A percentile compares a stretch with the other conserved stretches of the same genome.
Conservation (phyloP, 1,140 invertebrate genomes). For the Alviniconcha marisindica region DNA sequence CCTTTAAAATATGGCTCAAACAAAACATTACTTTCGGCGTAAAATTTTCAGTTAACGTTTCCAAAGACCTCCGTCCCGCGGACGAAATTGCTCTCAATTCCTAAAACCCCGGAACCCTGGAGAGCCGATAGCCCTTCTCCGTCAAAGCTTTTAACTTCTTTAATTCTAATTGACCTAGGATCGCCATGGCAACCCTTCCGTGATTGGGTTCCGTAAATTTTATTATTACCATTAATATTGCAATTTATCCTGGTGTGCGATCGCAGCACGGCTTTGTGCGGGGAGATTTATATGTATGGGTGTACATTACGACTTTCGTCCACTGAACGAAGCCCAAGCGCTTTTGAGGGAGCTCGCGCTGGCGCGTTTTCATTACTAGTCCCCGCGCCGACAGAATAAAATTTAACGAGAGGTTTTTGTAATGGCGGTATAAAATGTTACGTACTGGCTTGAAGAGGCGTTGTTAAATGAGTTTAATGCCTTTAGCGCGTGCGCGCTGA, state of each 20-base stretch:
- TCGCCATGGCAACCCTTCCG: constrained; percentile 42
- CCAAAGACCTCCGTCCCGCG: not conserved
- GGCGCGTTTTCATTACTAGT: constrained; percentile 37
- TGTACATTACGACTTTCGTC: constrained; percentile 36
- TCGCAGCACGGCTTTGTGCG: constrained; percentile 31
- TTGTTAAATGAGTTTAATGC: constrained; percentile 4
- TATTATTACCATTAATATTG: constrained; percentile 45
- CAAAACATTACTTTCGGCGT: constrained; percentile 34
- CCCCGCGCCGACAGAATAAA: too few relatives aligned
- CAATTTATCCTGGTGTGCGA: constrained; percentile 37
- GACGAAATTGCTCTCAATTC: not conserved
- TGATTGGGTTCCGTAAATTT: constrained; percentile 44
- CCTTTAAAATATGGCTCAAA: constrained; percentile 32
- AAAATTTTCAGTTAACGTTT: constrained; percentile 32
- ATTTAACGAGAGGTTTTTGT: too few relatives aligned
- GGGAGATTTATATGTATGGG: constrained; percentile 41
- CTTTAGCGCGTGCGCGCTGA: constrained; percentile 1
- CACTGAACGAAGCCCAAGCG: not conserved
- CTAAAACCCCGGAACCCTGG: not conserved
- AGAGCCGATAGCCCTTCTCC: not conserved
- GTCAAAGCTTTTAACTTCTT: constrained; percentile 38
- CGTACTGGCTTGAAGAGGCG: not conserved
- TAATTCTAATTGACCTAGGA: constrained; percentile 41
- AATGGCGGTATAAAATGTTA: too few relatives aligned
- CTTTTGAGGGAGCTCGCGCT: not conserved